A percentile compares a stretch with the other conserved stretches of the same genome.
These are phyloP conservation scores for Drosophila suboccidentalis DNA, from an alignment of 2,888 invertebrate genomes.

Conservation along the genomic window DNA sequence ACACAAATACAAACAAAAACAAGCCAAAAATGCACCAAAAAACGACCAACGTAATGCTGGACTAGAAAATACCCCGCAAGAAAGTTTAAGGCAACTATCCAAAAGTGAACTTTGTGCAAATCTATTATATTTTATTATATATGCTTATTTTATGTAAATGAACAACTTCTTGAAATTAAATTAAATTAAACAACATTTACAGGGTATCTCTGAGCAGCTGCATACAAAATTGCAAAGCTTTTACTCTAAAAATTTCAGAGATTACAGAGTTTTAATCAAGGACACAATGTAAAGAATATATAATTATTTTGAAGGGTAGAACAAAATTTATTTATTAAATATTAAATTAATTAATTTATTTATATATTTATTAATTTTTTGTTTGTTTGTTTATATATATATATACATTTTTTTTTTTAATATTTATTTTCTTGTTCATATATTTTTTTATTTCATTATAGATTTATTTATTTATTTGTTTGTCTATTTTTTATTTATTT, in stretches of 20 bases:
- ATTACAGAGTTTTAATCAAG: not conserved
- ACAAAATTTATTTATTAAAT: too few species aligned
- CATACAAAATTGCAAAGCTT: not conserved
- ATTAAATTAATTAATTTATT: not conserved
- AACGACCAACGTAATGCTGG: not conserved
- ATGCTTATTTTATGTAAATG: too few species aligned
- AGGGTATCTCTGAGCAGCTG: not conserved
- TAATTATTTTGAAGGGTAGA: not conserved
- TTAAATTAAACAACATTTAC: not conserved
- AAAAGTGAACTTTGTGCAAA: not conserved
- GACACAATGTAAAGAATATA: not conserved
- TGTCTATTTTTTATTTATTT: too few species aligned
- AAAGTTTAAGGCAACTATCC: too few species aligned
- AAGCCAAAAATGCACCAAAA: not conserved
- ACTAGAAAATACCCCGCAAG: conserved; percentile 19
- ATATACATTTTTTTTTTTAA: too few species aligned
- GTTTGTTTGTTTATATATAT: too few species aligned
- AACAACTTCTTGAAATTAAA: not conserved
- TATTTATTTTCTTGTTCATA: too few species aligned
- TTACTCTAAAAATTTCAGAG: not conserved
- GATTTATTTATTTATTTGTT: too few species aligned
- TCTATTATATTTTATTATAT: not conserved
- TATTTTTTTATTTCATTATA: too few species aligned
- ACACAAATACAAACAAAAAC: conserved; percentile 6
- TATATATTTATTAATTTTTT: too few species aligned